phyloP scores from a whole-genome alignment of 2,113 vertebrate genomes.

The Callorhinus ursinus region DNA sequence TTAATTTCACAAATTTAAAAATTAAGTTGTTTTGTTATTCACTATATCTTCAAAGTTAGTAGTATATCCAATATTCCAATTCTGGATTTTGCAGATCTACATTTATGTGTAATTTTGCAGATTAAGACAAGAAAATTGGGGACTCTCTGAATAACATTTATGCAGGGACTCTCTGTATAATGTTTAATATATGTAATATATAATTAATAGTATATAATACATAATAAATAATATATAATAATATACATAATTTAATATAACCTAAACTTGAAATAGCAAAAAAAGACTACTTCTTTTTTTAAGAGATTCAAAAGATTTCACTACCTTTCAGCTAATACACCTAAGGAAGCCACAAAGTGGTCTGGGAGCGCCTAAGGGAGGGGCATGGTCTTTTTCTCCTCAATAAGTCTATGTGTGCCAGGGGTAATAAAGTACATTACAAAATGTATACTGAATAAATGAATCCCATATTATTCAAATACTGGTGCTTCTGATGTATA shows the following conservation, averaged over 20 bases:
- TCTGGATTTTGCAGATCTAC: neutral
- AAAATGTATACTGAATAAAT: constrained; percentile 24
- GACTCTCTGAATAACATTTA: neutral
- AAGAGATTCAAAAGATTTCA: neutral
- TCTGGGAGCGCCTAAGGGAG: neutral
- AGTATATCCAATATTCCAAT: neutral
- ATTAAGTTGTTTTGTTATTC: neutral
- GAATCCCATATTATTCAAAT: constrained; percentile 10
- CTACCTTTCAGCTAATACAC: neutral
- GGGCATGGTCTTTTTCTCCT: neutral
- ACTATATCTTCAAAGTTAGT: neutral
- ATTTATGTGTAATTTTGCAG: neutral
- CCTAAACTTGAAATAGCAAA: neutral
- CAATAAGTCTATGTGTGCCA: neutral
- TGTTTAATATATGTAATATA: neutral
- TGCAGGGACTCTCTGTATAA: neutral
- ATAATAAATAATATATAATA: neutral
- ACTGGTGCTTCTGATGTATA: neutral
- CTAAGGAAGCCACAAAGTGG: neutral
- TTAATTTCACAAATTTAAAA: constrained; percentile 47
- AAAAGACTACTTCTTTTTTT: neutral
- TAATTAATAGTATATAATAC: neutral
- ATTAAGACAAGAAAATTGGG: neutral
- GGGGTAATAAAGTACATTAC: neutral
- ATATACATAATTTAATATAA: neutral